phyloP scores from a whole-genome alignment of 2,797 vertebrate genomes.

The Holocentrus rufus region DNA sequence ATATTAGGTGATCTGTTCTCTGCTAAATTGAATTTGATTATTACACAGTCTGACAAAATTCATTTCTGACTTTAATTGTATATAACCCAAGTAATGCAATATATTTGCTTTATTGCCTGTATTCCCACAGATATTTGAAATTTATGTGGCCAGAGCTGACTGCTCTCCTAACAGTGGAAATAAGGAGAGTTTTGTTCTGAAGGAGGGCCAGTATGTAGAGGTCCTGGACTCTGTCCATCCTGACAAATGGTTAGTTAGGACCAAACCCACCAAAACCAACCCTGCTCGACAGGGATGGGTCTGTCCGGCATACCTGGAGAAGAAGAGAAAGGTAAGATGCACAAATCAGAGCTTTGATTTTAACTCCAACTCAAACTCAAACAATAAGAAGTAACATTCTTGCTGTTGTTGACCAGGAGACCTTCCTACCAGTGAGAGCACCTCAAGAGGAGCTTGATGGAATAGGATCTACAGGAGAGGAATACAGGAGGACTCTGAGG shows the following conservation, averaged over 20 bases:
- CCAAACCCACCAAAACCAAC: slow-evolving; percentile 94
- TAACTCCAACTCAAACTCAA: not conserved
- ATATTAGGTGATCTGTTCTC: not conserved
- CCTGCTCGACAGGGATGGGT: slow-evolving; percentile 96
- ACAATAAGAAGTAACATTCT: not conserved
- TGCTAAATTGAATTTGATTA: not conserved
- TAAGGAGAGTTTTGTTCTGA: slow-evolving; percentile 89
- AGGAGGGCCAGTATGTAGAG: slow-evolving; percentile 96
- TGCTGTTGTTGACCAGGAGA: slow-evolving; percentile 62
- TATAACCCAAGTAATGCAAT: not conserved
- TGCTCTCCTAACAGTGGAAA: slow-evolving; percentile 85
- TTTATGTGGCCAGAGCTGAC: slow-evolving; percentile 93
- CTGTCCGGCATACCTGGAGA: slow-evolving; percentile 96
- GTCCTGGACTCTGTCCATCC: slow-evolving; percentile 94
- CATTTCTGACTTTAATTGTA: not conserved
- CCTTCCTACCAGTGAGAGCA: slow-evolving; percentile 65
- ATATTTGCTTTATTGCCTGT: not conserved
- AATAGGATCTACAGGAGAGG: slow-evolving; percentile 88
- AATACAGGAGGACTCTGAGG: slow-evolving; percentile 91
- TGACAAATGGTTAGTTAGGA: slow-evolving; percentile 93
- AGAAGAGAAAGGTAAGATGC: slow-evolving; percentile 88
- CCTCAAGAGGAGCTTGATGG: slow-evolving; percentile 76
- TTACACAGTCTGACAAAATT: not conserved
- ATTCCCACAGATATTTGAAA: slow-evolving; percentile 86
- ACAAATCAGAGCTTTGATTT: not conserved